Base-by-base conservation (phyloP, 2,888 invertebrate species). In the Spisula subtruncata region DNA sequence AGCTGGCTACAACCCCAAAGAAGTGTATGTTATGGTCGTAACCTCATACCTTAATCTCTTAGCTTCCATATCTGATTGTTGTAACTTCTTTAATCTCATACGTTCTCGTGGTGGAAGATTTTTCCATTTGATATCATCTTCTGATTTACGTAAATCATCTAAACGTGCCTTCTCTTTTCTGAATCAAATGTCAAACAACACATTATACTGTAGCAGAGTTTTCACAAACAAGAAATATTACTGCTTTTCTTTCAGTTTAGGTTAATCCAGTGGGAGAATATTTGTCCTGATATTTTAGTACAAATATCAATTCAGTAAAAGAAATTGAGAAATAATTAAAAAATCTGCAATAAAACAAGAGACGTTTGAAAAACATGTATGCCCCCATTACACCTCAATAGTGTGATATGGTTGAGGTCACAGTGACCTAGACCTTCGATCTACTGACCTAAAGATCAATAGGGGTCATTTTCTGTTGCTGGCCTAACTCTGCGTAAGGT, bases 101-200 rank as follows among this genome's bases (percentile, higher is more conserved):
- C 96, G 94, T 89, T 97, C 96, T 60, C 96, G 90, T 0, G 96
- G 96, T 6, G 95, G 94, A 85, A 96, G 91, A 75, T 96, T 95
- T 88, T 95, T 96, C 83, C 89, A 93, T 83, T 95, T 95, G 2
- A 92, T 91, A 71, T 95, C 95, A 80, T 94, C 95, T 60, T 95
- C 95, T 2, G 93, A 92, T 75, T 95, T 94, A 32, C 94, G 92
- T 29, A 96, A 86, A 87, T 96, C 95, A 82, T 94, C 94, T 32
- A 95, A 90, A 54, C 94, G 93, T 8, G 95, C 94, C 48, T 95
- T 96, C 86, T 96, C 94, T 83, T 93, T 90, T 81, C 96, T 96
- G 83, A 71, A 91, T 51, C 32, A 86, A 90, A 20, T 66, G 10
- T 66, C 25, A 10, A 10, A 66, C 60, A 25, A 12, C 1, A 25